phyloP scores from a whole-genome alignment of 2,888 invertebrate genomes.

The Hypercompe scribonia region DNA sequence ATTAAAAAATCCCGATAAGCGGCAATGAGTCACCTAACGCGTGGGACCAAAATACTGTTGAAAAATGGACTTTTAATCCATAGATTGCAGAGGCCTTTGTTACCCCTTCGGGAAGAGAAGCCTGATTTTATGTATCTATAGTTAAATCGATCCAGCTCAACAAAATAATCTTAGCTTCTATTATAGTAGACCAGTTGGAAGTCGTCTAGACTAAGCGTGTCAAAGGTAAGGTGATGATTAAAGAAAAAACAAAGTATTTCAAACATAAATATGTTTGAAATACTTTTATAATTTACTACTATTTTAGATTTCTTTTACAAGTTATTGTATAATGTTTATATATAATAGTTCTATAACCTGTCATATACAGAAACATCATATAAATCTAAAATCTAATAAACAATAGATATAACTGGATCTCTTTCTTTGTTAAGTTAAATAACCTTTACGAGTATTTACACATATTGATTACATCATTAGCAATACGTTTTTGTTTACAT shows the following conservation, averaged over 20 bases:
- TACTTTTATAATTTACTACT: not conserved
- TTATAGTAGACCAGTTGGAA: not conserved
- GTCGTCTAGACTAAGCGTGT: not conserved
- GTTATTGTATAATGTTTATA: not conserved
- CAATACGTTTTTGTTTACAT: not conserved
- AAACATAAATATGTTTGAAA: not conserved
- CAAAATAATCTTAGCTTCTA: not conserved
- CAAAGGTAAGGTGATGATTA: too few species aligned
- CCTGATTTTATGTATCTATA: too few species aligned
- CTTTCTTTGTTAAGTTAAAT: conserved; percentile 2
- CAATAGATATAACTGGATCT: not conserved
- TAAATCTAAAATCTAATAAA: not conserved
- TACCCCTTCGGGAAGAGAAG: too few species aligned
- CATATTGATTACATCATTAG: conserved; percentile 5
- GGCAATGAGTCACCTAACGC: too few species aligned
- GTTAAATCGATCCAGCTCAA: not conserved
- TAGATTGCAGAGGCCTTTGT: too few species aligned
- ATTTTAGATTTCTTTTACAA: not conserved
- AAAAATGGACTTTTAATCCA: too few species aligned
- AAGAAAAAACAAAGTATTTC: too few species aligned
- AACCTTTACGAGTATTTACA: not conserved
- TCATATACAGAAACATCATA: not conserved
- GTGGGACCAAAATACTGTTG: too few species aligned
- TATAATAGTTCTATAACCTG: too few species aligned
- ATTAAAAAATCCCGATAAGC: too few species aligned